phyloP scores from a whole-genome alignment of 2,797 vertebrate species.

The Sphenodon punctatus region DNA sequence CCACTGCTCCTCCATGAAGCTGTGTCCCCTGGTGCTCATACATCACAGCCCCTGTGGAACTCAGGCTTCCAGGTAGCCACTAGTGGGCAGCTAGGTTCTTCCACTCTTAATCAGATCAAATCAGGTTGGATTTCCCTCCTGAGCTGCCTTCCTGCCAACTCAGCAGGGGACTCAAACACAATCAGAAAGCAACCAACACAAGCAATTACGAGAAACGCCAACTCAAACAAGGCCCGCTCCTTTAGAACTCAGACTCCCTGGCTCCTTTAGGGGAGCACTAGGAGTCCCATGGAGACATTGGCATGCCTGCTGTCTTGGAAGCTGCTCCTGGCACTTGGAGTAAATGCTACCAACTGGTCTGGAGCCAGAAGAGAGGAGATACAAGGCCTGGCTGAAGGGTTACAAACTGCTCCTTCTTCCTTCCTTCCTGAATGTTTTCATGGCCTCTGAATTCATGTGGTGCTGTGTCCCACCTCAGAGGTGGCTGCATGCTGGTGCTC shows the following conservation, averaged over 20 bases:
- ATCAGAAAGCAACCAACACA: rapidly evolving
- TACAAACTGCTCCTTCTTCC: background rate
- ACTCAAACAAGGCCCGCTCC: rapidly evolving
- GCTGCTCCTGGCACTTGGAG: background rate
- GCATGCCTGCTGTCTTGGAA: background rate
- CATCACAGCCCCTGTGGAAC: background rate
- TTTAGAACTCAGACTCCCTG: rapidly evolving
- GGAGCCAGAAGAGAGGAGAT: background rate
- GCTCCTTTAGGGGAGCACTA: background rate
- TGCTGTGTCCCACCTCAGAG: rapidly evolving
- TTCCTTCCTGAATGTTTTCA: too few species aligned
- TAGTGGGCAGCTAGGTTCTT: background rate
- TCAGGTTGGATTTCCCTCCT: slow-evolving; percentile 1
- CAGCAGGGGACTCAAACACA: background rate
- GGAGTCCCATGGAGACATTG: rapidly evolving
- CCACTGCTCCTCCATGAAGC: background rate
- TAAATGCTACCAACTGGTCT: background rate
- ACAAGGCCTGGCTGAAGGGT: background rate
- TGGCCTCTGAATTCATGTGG: background rate
- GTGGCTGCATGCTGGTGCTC: background rate
- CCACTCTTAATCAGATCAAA: background rate
- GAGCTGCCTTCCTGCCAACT: background rate
- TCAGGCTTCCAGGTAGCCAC: background rate
- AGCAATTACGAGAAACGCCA: rapidly evolving
- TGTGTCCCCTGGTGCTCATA: too few species aligned